Conservation (phyloP, 2,888 invertebrate genomes). For the Rutpela maculata region DNA sequence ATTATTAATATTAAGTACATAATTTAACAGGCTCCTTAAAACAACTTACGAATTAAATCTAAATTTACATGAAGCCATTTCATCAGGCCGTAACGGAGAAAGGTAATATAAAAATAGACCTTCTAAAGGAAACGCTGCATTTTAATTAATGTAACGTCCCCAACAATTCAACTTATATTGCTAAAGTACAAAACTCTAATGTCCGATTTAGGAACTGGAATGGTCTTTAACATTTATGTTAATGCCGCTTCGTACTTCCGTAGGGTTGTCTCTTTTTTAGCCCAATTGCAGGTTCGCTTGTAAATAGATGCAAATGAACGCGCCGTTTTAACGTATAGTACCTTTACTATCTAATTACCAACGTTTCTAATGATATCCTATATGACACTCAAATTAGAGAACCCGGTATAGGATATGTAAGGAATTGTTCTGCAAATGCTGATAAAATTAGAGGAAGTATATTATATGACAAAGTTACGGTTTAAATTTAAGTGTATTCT, state of each 20-base stretch:
- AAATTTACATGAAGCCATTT: background rate
- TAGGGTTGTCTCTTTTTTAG: constrained; percentile 45
- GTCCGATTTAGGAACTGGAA: constrained; percentile 56
- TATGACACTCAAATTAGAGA: constrained; percentile 19
- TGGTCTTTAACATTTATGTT: constrained; percentile 55
- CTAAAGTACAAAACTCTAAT: constrained; percentile 57
- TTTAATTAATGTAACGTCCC: constrained; percentile 59
- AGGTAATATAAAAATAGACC: constrained; percentile 26
- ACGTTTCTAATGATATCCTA: background rate
- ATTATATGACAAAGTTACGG: no score
- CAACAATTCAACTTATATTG: constrained; percentile 57
- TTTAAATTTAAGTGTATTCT: no score
- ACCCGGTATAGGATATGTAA: constrained; percentile 5
- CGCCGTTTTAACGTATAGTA: constrained; percentile 45
- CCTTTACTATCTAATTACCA: constrained; percentile 24
- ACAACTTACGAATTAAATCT: background rate
- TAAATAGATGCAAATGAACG: constrained; percentile 51
- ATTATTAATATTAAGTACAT: no score
- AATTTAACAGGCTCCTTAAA: background rate
- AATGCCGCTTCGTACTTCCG: constrained; percentile 51
- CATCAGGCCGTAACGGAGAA: background rate
- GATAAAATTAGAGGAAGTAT: no score
- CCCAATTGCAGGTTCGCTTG: constrained; percentile 43
- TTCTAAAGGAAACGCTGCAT: constrained; percentile 40
- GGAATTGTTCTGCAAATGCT: background rate